Conservation (phyloP, 2,797 vertebrate genomes). For the Thripadectes ignobilis region DNA sequence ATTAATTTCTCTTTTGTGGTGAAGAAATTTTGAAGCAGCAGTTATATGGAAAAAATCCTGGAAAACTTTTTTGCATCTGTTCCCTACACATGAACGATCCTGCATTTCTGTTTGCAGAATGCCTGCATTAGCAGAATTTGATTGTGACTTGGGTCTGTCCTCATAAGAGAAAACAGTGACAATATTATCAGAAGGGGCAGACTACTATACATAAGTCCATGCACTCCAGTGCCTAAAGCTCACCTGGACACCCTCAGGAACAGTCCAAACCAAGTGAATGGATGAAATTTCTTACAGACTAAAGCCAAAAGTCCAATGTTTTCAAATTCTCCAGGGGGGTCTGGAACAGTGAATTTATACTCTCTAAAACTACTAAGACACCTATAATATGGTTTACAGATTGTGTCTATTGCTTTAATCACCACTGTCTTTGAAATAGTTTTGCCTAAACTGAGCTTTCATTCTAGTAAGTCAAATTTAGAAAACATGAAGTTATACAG, state of each 20-base stretch:
- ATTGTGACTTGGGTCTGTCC: too few relatives aligned
- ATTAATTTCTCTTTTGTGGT: neutral
- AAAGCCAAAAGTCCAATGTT: neutral
- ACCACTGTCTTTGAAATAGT: neutral
- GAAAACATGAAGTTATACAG: neutral
- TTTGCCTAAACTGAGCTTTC: neutral
- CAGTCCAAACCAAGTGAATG: neutral
- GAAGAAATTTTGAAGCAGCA: neutral
- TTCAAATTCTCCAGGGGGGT: neutral
- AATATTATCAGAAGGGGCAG: too few relatives aligned
- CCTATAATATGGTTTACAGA: neutral
- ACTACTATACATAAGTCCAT: fast-evolving
- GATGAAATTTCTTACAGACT: neutral
- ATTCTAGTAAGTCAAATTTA: neutral
- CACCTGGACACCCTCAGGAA: neutral
- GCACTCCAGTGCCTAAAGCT: neutral
- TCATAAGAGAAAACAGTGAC: too few relatives aligned
- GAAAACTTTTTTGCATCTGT: neutral
- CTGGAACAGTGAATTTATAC: fast-evolving
- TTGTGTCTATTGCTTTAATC: neutral
- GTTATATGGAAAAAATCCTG: neutral
- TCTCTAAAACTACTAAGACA: neutral
- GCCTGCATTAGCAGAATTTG: neutral
- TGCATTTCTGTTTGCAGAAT: neutral
- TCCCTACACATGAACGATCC: neutral